Conservation (phyloP, 1,140 invertebrate species). For the Mylabris phalerata region DNA sequence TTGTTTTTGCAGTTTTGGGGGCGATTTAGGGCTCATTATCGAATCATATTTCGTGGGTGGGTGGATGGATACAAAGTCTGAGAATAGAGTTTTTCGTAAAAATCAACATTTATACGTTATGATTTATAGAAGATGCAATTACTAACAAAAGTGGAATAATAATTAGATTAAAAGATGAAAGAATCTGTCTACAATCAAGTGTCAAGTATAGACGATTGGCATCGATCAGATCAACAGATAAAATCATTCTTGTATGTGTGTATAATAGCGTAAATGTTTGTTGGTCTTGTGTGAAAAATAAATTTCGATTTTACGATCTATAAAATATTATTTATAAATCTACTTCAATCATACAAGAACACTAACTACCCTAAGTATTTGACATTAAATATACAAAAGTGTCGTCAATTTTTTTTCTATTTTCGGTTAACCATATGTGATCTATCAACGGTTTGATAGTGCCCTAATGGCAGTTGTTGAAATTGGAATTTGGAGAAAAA, state of each 20-base stretch:
- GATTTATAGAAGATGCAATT: too few species aligned
- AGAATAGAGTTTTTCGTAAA: too few species aligned
- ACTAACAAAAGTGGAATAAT: too few species aligned
- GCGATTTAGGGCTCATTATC: too few species aligned
- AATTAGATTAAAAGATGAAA: background rate
- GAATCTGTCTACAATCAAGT: constrained; percentile 13
- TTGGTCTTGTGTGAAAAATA: constrained; percentile 23
- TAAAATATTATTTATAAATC: constrained; percentile 29
- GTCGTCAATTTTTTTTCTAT: background rate
- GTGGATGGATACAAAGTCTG: too few species aligned
- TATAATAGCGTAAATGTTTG: constrained; percentile 16
- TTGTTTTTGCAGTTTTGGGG: too few species aligned
- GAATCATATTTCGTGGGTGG: too few species aligned
- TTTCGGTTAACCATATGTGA: background rate
- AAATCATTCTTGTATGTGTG: constrained; percentile 5
- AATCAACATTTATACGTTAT: too few species aligned
- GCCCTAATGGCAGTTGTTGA: too few species aligned
- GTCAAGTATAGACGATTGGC: constrained; percentile 20
- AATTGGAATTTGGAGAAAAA: background rate
- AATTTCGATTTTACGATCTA: constrained; percentile 25
- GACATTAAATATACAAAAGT: background rate
- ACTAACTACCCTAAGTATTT: background rate
- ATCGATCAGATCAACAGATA: constrained; percentile 26
- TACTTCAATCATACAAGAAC: background rate
- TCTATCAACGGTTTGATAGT: background rate